phyloP scores from a whole-genome alignment of 2,113 vertebrate species.

The Catharus fuscescens region DNA sequence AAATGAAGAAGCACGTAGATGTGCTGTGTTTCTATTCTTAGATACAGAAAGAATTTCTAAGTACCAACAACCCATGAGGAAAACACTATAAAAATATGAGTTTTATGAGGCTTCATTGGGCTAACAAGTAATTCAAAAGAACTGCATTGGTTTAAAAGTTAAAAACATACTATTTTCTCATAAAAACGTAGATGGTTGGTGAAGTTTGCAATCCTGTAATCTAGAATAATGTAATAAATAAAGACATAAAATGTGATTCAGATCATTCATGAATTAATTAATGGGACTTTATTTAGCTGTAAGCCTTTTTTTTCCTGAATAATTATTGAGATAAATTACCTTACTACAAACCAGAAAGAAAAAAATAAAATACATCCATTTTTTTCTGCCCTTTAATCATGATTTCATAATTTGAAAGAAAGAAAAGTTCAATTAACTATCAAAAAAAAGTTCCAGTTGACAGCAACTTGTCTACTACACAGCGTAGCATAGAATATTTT shows the following conservation, averaged over 20 bases:
- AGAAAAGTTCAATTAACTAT: background rate
- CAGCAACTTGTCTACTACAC: background rate
- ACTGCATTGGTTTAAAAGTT: background rate
- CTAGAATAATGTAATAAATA: background rate
- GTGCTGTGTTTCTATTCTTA: background rate
- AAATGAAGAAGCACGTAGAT: background rate
- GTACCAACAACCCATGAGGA: background rate
- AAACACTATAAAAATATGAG: background rate
- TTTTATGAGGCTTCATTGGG: background rate
- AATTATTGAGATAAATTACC: background rate
- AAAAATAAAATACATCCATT: background rate
- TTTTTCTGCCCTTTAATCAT: background rate
- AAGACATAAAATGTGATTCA: background rate
- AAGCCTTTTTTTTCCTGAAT: background rate
- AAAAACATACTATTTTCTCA: background rate
- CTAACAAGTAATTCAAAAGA: background rate
- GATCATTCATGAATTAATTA: background rate
- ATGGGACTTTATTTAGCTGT: background rate
- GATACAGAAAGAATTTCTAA: background rate
- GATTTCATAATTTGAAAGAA: background rate
- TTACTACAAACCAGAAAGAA: background rate
- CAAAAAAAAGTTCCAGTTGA: background rate
- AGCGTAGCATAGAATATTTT: background rate
- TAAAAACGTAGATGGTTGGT: background rate
- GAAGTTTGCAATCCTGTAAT: background rate